Percentiles rank a stretch among this genome's conserved stretches.
These are phyloP conservation scores for Anaspis maculata DNA, from an alignment of 2,888 invertebrate species.

Conservation along the genomic window DNA sequence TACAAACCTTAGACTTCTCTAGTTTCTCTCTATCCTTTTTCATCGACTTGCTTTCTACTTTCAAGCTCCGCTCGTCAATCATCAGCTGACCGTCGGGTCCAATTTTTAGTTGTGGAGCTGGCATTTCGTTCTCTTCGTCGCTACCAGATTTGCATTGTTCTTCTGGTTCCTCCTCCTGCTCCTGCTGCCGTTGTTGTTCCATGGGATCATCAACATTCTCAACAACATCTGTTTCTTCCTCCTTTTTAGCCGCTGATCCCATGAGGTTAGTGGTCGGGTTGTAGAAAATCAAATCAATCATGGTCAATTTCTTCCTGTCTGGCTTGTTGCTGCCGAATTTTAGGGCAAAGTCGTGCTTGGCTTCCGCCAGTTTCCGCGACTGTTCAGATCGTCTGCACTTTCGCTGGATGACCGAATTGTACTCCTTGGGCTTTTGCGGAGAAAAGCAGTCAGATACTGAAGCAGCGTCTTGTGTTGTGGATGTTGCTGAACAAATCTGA, in stretches of 20 bases:
- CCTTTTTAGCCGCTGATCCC: slow-evolving; percentile 41
- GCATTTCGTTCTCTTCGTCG: slow-evolving; percentile 44
- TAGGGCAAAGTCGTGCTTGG: slow-evolving; percentile 46
- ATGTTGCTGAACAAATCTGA: slow-evolving; percentile 33
- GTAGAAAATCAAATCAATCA: slow-evolving; percentile 89
- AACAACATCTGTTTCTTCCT: slow-evolving; percentile 5
- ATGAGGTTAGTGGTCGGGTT: slow-evolving; percentile 77
- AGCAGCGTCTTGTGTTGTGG: slow-evolving; percentile 21
- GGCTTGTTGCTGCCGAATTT: slow-evolving; percentile 47
- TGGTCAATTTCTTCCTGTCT: slow-evolving; percentile 65
- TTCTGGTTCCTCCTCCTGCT: slow-evolving; percentile 11
- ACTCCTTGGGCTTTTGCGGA: slow-evolving; percentile 22
- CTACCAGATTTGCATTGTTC: slow-evolving; percentile 11
- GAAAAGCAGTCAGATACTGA: slow-evolving; percentile 18
- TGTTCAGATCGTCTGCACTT: slow-evolving; percentile 42
- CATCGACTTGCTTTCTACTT: slow-evolving; percentile 63
- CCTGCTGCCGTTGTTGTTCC: slow-evolving; percentile 3
- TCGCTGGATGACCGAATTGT: slow-evolving; percentile 25
- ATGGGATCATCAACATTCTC: slow-evolving; percentile 1
- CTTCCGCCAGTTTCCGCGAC: slow-evolving; percentile 46
- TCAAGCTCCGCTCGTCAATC: slow-evolving; percentile 76
- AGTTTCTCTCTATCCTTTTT: slow-evolving; percentile 54
- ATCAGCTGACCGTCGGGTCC: slow-evolving; percentile 79
- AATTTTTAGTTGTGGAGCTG: slow-evolving; percentile 78
- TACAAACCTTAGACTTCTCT: slow-evolving; percentile 55